A percentile compares a stretch with the other conserved stretches of the same genome.
Conservation (phyloP, 1,140 invertebrate species). For the Drepana arcuata region DNA sequence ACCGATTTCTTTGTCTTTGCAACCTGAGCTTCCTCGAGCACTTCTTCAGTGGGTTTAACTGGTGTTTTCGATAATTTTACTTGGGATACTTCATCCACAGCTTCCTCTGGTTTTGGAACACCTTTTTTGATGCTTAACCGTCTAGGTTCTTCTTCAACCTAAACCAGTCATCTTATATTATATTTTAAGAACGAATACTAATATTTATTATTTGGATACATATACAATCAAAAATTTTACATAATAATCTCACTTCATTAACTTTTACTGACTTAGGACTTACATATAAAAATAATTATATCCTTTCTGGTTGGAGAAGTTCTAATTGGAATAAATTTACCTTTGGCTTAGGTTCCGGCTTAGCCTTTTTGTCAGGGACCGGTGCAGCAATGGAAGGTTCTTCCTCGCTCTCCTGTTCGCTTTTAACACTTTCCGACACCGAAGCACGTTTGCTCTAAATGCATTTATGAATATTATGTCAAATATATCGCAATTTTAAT, state of each 20-base stretch:
- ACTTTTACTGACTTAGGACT: too few relatives aligned
- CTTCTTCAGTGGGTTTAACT: constrained; percentile 60
- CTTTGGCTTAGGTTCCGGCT: constrained; percentile 54
- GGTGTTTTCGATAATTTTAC: constrained; percentile 65
- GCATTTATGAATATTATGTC: constrained; percentile 5
- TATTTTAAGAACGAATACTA: too few relatives aligned
- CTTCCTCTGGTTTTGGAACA: constrained; percentile 71
- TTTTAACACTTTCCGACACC: constrained; percentile 52
- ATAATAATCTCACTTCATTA: too few relatives aligned
- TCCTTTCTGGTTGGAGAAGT: too few relatives aligned
- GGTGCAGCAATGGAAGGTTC: constrained; percentile 43
- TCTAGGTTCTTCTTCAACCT: constrained; percentile 60
- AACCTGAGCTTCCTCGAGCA: constrained; percentile 47
- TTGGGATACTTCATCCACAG: constrained; percentile 68
- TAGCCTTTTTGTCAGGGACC: constrained; percentile 51
- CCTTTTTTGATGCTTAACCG: constrained; percentile 65
- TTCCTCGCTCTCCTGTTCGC: constrained; percentile 55
- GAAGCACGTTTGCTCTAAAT: constrained; percentile 54
- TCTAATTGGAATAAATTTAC: constrained; percentile 18
- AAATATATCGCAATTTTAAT: constrained; percentile 1
- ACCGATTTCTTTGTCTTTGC: constrained; percentile 45
- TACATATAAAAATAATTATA: too few relatives aligned
- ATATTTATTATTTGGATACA: too few relatives aligned
- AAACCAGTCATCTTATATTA: too few relatives aligned
- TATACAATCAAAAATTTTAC: too few relatives aligned